Evolutionary conservation across 2,113 vertebrate genomes (phyloP).

Genomic region (Carassius carassius): DNA sequence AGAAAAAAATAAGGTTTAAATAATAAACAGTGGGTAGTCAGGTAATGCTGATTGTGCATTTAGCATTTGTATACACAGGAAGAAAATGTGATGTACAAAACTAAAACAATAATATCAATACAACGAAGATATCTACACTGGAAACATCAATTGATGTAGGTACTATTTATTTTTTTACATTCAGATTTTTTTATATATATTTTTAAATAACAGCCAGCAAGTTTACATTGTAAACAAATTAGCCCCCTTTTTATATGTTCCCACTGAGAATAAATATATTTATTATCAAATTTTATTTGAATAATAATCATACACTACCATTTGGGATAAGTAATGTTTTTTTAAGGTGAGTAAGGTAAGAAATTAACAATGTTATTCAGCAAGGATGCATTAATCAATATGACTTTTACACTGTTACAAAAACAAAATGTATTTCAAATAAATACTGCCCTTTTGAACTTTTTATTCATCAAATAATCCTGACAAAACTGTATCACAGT

Average conservation of each 20-base stretch:
- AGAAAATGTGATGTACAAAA: neutral
- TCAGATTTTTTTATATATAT: neutral
- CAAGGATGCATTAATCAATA: too few species aligned
- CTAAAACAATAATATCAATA: neutral
- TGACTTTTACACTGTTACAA: too few species aligned
- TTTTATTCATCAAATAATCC: neutral
- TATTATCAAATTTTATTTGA: neutral
- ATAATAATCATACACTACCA: neutral
- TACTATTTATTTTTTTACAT: neutral
- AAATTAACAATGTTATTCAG: too few species aligned
- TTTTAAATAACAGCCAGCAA: too few species aligned
- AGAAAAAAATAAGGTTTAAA: constrained; percentile 20
- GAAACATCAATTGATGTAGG: neutral
- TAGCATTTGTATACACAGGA: neutral
- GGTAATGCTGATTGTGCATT: neutral
- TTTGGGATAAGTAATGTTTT: too few species aligned
- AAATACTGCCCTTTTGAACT: neutral
- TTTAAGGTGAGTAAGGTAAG: too few species aligned
- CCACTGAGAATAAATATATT: too few species aligned
- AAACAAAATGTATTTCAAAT: too few species aligned
- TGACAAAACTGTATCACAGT: neutral
- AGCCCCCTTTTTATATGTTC: too few species aligned
- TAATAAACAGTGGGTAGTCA: neutral
- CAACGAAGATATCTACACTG: neutral
- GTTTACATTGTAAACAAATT: too few species aligned